These are phyloP conservation scores for Poecilus cupreus DNA, from an alignment of 2,888 invertebrate species.

Conservation along the genomic window DNA sequence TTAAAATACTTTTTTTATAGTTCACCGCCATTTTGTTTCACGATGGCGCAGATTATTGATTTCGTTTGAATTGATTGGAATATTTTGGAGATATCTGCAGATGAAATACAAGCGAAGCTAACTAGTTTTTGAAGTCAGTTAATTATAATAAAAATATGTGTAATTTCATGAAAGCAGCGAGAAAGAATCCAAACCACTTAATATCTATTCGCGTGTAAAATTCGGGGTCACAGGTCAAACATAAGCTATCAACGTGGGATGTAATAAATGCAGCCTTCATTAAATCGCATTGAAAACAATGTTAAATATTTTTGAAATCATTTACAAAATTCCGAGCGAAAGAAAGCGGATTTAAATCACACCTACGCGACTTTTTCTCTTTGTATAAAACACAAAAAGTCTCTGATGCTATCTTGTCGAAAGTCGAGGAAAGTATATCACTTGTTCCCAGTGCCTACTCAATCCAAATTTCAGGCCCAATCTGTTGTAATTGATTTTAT, in stretches of 20 bases:
- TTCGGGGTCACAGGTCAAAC: background rate
- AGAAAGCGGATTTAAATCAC: constrained; percentile 48
- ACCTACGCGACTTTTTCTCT: constrained; percentile 40
- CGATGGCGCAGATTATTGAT: too few relatives aligned
- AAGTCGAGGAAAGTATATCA: constrained; percentile 47
- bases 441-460: constrained; percentile 17
- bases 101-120: too few relatives aligned
- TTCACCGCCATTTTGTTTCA: too few relatives aligned
- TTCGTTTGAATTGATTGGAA: too few relatives aligned
- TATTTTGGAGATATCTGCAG: too few relatives aligned
- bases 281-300: constrained; percentile 39
- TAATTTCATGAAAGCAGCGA: too few relatives aligned
- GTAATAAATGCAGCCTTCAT: constrained; percentile 39
- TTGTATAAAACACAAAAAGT: constrained; percentile 42
- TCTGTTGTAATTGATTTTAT: constrained; percentile 28
- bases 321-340: constrained; percentile 46
- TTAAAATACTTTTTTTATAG: too few relatives aligned
- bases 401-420: constrained; percentile 39
- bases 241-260: background rate
- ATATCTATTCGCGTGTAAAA: constrained; percentile 5
- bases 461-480: background rate
- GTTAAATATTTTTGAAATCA: constrained; percentile 49
- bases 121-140: too few relatives aligned
- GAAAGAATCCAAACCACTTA: background rate
- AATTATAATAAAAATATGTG: too few relatives aligned